These are phyloP conservation scores for Lottia scabra DNA, from an alignment of 2,888 invertebrate species.

Conservation along the genomic window DNA sequence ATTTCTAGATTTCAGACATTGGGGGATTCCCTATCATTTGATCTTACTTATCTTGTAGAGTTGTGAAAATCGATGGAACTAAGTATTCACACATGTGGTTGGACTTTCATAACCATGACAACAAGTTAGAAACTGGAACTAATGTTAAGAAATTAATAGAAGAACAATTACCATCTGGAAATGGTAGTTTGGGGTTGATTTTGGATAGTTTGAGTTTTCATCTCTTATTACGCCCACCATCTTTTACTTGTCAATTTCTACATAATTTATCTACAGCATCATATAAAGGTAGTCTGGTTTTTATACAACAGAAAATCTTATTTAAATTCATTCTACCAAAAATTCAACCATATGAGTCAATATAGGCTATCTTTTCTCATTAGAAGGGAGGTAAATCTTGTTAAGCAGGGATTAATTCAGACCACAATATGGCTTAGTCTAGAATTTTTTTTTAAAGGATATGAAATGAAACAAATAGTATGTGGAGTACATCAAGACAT, in stretches of 20 bases:
- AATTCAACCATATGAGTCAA: too few species aligned
- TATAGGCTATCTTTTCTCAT: too few species aligned
- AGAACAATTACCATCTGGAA: neutral
- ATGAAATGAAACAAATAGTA: constrained; percentile 47
- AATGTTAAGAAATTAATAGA: neutral
- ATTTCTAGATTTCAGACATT: too few species aligned
- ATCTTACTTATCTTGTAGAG: too few species aligned
- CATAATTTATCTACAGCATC: neutral
- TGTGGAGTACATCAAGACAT: constrained; percentile 52
- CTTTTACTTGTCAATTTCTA: neutral
- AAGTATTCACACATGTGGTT: neutral
- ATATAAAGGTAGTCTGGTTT: neutral
- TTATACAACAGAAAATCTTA: too few species aligned
- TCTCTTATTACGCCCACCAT: constrained; percentile 1
- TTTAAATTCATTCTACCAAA: too few species aligned
- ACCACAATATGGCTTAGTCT: too few species aligned
- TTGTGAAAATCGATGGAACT: neutral
- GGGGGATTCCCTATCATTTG: too few species aligned
- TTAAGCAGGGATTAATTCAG: too few species aligned
- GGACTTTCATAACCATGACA: neutral
- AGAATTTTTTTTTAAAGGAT: constrained; percentile 36
- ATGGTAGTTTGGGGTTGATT: neutral
- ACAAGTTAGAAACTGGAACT: neutral
- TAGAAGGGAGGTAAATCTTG: too few species aligned
- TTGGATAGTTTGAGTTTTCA: neutral